Base-by-base conservation (phyloP, 2,797 vertebrate species). In the Chiloscyllium punctatum region DNA sequence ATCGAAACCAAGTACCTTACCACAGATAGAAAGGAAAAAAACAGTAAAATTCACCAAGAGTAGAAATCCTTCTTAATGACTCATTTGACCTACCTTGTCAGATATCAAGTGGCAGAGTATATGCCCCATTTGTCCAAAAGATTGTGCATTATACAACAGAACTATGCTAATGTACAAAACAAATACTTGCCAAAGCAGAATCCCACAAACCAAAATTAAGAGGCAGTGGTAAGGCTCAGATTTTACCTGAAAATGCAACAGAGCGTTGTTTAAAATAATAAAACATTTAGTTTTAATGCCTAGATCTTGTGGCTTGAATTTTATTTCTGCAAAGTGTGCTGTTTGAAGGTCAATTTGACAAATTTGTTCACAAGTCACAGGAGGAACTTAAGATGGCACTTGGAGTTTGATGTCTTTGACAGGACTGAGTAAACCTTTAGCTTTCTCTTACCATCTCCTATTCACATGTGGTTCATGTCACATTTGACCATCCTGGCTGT, bases 321-420 rank as follows among this genome's bases (percentile, higher is more conserved):
- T 91, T n/a, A 18, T 9, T 66, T 66, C 88, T 91, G 57, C 5
- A 66, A 91, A 91, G 33, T 62, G 30, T 66, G n/a, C n/a, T 7
- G 8, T 42, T n/a, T 92, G 90, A 92, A 92, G 90, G 62, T 92
- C 62, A 42, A 84, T 25, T 84, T 48, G 37, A 48, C 42, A 48
- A 48, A 84, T 69, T 69, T 69, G 90, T 69, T 69, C n/a, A 69
- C 18, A 69, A 42, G 37, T 69, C 90, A 69, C 90, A 66, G 37
- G n/a, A 92, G 66, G n/a, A 69, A 68, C 37, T 92, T 42, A 23
- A 92, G 37, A 92, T 69, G 62, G 69, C 66, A 42, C n/a, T 42
- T 69, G 18, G 18, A 42, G 90, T 37, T 92, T 92, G 90, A 92
- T 68, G 37, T 69, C 62, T 68, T 68, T 92, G 90, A 92, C 90